Percentiles rank a stretch among this genome's conserved stretches.
phyloP scores from a whole-genome alignment of 2,113 vertebrate genomes.

The Forbesichthys papilliferus region DNA sequence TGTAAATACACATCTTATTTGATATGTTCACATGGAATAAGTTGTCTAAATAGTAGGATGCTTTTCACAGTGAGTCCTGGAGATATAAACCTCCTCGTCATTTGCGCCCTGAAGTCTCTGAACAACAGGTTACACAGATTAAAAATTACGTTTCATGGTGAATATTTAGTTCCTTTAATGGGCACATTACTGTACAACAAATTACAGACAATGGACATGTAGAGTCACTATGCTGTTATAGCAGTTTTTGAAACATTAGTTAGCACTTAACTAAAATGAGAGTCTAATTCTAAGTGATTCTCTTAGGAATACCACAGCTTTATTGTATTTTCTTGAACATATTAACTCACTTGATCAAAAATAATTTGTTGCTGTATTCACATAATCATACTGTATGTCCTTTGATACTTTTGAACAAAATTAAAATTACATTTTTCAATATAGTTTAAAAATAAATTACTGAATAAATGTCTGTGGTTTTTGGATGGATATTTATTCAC shows the following conservation, averaged over 20 bases:
- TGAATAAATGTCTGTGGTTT: not conserved
- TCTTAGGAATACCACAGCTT: no score
- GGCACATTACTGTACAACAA: slow-evolving; percentile 27
- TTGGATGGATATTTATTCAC: not conserved
- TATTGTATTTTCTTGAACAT: no score
- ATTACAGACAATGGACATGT: slow-evolving; percentile 25
- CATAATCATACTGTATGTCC: no score
- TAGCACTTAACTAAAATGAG: not conserved
- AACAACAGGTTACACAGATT: not conserved
- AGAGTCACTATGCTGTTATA: slow-evolving; percentile 34
- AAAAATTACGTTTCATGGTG: slow-evolving; percentile 17
- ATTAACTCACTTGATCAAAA: not conserved
- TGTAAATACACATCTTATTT: no score
- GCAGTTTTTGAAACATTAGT: slow-evolving; percentile 14
- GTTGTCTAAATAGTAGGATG: no score
- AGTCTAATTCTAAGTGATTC: no score
- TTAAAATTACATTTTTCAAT: not conserved
- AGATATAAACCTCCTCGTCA: no score
- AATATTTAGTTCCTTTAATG: slow-evolving; percentile 26
- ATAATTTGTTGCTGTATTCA: not conserved
- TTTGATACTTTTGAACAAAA: not conserved
- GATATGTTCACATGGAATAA: no score
- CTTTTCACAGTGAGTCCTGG: no score
- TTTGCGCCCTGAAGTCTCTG: no score
- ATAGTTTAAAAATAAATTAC: not conserved